Evolutionary conservation across 2,113 vertebrate species (phyloP), one percentile per base, ranked within the genome.

Genomic region (Otus sunia): DNA sequence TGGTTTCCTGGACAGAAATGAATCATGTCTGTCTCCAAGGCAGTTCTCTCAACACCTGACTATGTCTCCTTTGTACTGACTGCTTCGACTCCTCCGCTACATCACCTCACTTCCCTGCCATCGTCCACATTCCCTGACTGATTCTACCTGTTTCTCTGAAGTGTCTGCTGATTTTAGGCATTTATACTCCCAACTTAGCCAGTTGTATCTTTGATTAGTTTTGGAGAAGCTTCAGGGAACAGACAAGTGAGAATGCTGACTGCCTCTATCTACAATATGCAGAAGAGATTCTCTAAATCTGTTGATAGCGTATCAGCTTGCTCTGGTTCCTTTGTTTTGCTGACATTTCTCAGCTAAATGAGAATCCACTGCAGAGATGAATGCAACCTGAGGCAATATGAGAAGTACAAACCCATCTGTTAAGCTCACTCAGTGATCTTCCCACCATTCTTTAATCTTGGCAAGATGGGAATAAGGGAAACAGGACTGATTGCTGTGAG

Each of bases 331-430:
- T 82, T 96, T 94, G 90, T 93, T 95, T 62, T 59, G 58, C 74
- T 96, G 90, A 95, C 93, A 64, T 91, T 87, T 72, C 90, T 85
- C 81, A 64, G 82, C 90, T 93, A 90, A 91, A 95, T 93, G 94
- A 96, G 93, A 96, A 13, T 60, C 62, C 81, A 62, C 77, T 0
- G 0, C 87, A 80, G 94, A 92, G 96, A 93, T 94, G 90, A 96
- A 96, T 91, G 81, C 87, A 72, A 87, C 93, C 92, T 82, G 74
- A 78, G 90, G 93, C 84, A 75, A 68, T 82, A 49, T 2, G 9
- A 90, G 84, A 82, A 50, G 49, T 49, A 18, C 71, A 82, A 26
- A 79, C 52, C 90, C 87, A 89, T 97, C 93, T 96, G 90, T 96
- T 94, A 94, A 87, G 53, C 36, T 94, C 91, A 82, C 56, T 93